These are phyloP conservation scores for Limnephilus rhombicus DNA, from an alignment of 2,888 invertebrate species.

Conservation along the genomic window DNA sequence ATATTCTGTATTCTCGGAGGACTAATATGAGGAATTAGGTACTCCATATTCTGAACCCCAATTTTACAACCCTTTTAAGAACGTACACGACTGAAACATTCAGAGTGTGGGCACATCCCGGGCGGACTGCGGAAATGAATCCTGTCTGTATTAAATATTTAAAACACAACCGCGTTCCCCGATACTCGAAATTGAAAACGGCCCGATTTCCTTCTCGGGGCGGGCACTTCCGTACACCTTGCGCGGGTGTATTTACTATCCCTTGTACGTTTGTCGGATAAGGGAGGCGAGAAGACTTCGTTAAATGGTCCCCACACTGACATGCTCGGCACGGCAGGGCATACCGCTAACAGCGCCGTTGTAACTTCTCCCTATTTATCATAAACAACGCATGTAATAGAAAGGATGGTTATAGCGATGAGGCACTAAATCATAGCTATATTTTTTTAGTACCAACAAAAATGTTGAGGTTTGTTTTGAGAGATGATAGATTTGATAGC, in stretches of 20 bases:
- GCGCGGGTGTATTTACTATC: constrained; percentile 13
- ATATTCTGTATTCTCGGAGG: constrained; percentile 35
- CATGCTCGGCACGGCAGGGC: neutral
- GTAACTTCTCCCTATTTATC: neutral
- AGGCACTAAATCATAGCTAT: neutral
- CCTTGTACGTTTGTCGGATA: neutral
- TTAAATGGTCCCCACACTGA: neutral
- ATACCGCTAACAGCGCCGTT: neutral
- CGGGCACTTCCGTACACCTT: neutral
- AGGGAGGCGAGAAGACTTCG: neutral
- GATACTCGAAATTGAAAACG: constrained; percentile 47
- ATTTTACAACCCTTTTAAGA: constrained; percentile 44
- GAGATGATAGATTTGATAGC: neutral
- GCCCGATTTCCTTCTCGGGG: constrained; percentile 37
- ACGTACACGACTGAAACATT: constrained; percentile 34
- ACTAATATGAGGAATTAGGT: constrained; percentile 32
- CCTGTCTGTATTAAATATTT: constrained; percentile 57
- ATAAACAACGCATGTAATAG: neutral
- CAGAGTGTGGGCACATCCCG: constrained; percentile 29
- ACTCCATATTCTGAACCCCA: constrained; percentile 34
- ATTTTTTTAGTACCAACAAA: neutral
- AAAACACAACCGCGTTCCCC: constrained; percentile 57
- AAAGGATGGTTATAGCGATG: neutral
- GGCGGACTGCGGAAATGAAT: constrained; percentile 53
- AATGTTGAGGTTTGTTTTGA: neutral